Percentiles rank a stretch among this genome's conserved stretches.
These are phyloP conservation scores for Sinocyclocheilus rhinocerous DNA, from an alignment of 2,113 vertebrate genomes.

Conservation along the genomic window DNA sequence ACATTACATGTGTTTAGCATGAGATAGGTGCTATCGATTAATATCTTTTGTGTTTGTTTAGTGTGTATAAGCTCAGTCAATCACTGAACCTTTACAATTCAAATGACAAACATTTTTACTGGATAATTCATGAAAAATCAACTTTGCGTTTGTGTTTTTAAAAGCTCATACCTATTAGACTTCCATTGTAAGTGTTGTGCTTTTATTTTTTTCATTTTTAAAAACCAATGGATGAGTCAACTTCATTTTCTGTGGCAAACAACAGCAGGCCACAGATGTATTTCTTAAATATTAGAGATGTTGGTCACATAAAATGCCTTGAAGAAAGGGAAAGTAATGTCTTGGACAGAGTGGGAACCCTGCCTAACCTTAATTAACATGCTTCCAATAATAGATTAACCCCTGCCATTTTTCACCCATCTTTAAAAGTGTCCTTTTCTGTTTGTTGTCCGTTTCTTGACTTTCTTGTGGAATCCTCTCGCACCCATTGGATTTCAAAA, in stretches of 20 bases:
- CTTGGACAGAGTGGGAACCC: slow-evolving; percentile 29
- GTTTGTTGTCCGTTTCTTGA: neutral
- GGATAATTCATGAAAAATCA: neutral
- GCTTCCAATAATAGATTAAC: neutral
- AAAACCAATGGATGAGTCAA: neutral
- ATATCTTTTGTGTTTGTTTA: neutral
- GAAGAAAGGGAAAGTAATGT: neutral
- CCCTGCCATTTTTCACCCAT: neutral
- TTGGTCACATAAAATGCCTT: neutral
- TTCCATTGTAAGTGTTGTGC: neutral
- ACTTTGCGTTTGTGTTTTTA: neutral
- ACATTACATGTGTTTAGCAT: neutral
- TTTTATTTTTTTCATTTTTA: too few relatives aligned
- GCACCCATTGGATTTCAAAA: neutral
- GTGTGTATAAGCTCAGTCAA: neutral
- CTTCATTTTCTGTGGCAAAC: neutral
- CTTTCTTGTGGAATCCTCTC: neutral
- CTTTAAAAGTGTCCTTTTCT: neutral
- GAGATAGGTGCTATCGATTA: neutral
- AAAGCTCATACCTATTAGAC: neutral
- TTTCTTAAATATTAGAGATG: neutral
- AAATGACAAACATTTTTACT: neutral
- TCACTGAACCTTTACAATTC: neutral
- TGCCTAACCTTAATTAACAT: slow-evolving; percentile 15
- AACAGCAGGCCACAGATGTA: neutral